Base-by-base conservation (phyloP, 2,888 invertebrate genomes). In the Euplagia quadripunctaria region DNA sequence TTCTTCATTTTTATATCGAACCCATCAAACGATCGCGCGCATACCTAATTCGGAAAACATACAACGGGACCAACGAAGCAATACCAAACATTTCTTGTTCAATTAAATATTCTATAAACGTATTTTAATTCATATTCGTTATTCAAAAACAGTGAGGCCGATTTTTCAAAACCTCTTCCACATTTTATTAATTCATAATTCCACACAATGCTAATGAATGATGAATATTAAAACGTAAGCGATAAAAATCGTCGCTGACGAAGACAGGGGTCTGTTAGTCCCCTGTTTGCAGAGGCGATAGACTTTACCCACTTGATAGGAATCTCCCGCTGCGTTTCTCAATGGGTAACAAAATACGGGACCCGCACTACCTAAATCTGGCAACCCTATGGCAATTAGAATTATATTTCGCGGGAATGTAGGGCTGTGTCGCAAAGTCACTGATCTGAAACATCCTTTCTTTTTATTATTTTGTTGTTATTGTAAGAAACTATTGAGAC, bases 151-250 rank as follows among this genome's bases (percentile, higher is more conserved):
- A 31, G 31, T 8, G 31, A 31, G 61, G 31, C 14, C 2, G 6
- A 61, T 61, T 31, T 69, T 61, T 9, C 43, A 63, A 72, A 43
- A 68, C 52, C 52, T 42, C 61, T 16, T 70, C 68, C 71, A 71
- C 74, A 66, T 66, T 58, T 78, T 79, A 77, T 79, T 79, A 78
- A 79, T 79, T 78, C 77, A 77, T 76, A 78, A 79, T 81, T 74
- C 80, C 79, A 79, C 77, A 81, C 79, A 85, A 84, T 85, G 88
- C 88, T 90, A 90, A 93, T 93, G 93, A 92, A 92, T 93, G 92
- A 93, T 94, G 92, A 93, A 94, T 94, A 91, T 92, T 90, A 88
- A 88, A 85, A 85, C 81, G 89, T 85, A 86, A 86, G 87, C 88
- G 93, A 93, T 92, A 91, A 94, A 90, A 93, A 90, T 89, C 87